Percentiles rank a stretch among this genome's conserved stretches.
Evolutionary conservation across 2,888 invertebrate species (phyloP).

Genomic region (Limulus polyphemus): DNA sequence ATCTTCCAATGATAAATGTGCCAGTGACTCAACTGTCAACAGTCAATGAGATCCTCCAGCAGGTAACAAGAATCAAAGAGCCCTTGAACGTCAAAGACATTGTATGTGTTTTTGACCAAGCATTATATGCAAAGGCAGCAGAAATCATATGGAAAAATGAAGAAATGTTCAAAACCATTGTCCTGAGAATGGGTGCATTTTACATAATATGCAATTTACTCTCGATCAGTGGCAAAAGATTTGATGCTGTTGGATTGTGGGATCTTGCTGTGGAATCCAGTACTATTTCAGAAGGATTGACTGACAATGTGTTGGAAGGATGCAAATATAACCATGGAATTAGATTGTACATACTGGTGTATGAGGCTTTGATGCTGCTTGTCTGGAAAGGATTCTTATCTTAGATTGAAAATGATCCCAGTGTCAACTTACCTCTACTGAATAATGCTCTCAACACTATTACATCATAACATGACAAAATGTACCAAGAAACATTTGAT

Average conservation of each 20-base stretch:
- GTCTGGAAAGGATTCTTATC: neutral
- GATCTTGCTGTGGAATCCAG: constrained; percentile 22
- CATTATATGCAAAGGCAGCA: constrained; percentile 26
- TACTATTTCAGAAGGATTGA: constrained; percentile 25
- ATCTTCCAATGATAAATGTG: constrained; percentile 19
- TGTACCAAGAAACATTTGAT: no score
- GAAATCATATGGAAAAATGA: constrained; percentile 24
- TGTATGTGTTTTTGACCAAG: constrained; percentile 16
- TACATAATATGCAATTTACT: constrained; percentile 25
- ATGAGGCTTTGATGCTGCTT: constrained; percentile 21
- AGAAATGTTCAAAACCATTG: constrained; percentile 9
- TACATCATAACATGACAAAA: no score
- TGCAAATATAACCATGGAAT: constrained; percentile 3
- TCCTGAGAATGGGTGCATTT: constrained; percentile 24
- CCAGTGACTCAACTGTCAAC: constrained; percentile 4
- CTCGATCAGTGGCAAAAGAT: constrained; percentile 24
- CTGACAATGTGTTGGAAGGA: constrained; percentile 18
- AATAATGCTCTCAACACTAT: no score
- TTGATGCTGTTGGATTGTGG: constrained; percentile 24
- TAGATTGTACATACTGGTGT: constrained; percentile 21
- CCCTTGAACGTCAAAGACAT: neutral
- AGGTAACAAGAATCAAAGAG: neutral
- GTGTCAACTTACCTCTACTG: no score
- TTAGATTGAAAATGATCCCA: neutral
- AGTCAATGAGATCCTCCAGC: constrained; percentile 1